Conservation (phyloP, 2,888 invertebrate species). For the Cheilosia variabilis region DNA sequence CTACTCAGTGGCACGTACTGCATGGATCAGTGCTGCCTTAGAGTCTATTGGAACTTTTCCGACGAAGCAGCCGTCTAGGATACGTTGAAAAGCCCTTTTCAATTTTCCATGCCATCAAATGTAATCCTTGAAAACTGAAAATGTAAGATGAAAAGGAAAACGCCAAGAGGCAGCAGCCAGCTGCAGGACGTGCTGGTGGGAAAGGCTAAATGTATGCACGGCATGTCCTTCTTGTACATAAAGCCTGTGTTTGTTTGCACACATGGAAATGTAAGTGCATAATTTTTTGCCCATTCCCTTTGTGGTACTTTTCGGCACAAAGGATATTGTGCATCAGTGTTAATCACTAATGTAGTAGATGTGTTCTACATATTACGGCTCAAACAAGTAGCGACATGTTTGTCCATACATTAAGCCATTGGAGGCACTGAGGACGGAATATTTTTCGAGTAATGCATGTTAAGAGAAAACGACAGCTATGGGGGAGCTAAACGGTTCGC, state of each 20-base stretch:
- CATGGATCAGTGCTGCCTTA: not conserved
- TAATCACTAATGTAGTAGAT: constrained; percentile 46
- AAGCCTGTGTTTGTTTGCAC: constrained; percentile 43
- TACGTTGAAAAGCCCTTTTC: constrained; percentile 53
- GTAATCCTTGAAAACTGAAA: constrained; percentile 54
- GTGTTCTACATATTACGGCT: constrained; percentile 23
- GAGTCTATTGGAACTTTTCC: constrained; percentile 27
- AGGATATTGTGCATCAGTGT: constrained; percentile 25
- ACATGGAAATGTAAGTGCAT: constrained; percentile 42
- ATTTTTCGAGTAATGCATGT: not conserved
- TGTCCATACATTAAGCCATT: constrained; percentile 10
- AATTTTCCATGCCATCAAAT: constrained; percentile 60
- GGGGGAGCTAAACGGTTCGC: not conserved
- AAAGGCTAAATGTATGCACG: constrained; percentile 11
- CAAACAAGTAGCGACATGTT: constrained; percentile 14
- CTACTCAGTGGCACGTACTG: constrained; percentile 3
- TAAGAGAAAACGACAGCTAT: not conserved
- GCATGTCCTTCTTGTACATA: constrained; percentile 25
- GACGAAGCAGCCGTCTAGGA: constrained; percentile 32
- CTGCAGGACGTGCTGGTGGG: not conserved
- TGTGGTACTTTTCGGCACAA: not conserved
- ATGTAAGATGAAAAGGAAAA: constrained; percentile 29
- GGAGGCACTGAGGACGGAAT: not conserved
- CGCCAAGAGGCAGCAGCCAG: constrained; percentile 6
- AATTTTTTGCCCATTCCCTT: constrained; percentile 12